phyloP scores from a whole-genome alignment of 2,888 invertebrate species.

The Drosophila heteroneura region DNA sequence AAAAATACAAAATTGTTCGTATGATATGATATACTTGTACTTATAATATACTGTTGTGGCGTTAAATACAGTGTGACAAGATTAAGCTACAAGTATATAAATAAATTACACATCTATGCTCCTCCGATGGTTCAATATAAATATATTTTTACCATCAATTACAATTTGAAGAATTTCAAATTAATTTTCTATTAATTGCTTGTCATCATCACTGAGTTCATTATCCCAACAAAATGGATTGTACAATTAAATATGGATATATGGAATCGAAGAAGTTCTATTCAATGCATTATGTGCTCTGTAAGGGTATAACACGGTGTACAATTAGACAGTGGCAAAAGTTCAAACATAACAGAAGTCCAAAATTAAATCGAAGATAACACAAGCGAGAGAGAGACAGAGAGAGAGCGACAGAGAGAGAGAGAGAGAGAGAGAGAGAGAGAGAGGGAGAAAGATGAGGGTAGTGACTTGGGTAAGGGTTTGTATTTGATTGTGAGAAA shows the following conservation, averaged over 20 bases:
- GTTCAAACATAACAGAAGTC: conserved; percentile 41
- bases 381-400: background rate
- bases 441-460: no score
- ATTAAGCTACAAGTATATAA: background rate
- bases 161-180: background rate
- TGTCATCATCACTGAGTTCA: background rate
- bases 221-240: background rate
- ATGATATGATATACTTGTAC: no score
- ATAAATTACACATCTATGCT: background rate
- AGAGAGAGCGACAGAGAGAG: background rate
- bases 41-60: no score
- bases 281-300: background rate
- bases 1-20: no score
- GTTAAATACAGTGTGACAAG: background rate
- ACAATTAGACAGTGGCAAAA: conserved; percentile 70
- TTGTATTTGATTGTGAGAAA: conserved; percentile 4
- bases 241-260: background rate
- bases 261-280: background rate
- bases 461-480: background rate
- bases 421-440: background rate
- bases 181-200: background rate
- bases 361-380: conserved; percentile 44
- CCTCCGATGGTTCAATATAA: background rate
- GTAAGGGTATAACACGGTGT: conserved; percentile 24
- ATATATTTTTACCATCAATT: background rate